Percentiles rank a stretch among this genome's conserved stretches.
Conservation (phyloP, 1,140 invertebrate species). For the Drosophila lacertosa region DNA sequence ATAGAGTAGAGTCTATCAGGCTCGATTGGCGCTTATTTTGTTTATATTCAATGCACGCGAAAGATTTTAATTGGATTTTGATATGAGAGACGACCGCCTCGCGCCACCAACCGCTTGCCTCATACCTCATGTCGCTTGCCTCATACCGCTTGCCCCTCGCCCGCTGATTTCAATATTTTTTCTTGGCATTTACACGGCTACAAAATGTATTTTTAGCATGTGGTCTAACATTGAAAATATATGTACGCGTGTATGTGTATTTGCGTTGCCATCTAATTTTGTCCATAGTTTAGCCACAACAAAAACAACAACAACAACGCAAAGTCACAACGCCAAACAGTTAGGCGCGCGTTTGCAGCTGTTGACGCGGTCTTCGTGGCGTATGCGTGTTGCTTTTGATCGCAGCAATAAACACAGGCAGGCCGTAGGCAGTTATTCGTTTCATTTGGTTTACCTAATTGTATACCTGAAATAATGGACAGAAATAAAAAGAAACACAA, state of each 20-base stretch:
- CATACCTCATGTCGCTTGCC: neutral
- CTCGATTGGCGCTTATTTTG: slow-evolving; percentile 46
- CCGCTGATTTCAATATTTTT: slow-evolving; percentile 55
- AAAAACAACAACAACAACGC: too few species aligned
- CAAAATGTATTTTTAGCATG: slow-evolving; percentile 61
- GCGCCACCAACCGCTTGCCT: neutral
- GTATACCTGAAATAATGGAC: slow-evolving; percentile 2
- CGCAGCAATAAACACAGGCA: slow-evolving; percentile 2
- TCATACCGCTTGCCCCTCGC: neutral
- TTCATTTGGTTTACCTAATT: slow-evolving; percentile 1
- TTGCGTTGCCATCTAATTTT: slow-evolving; percentile 54
- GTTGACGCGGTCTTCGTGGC: slow-evolving; percentile 34
- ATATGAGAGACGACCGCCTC: slow-evolving; percentile 48
- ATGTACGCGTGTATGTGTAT: slow-evolving; percentile 24
- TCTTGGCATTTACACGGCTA: slow-evolving; percentile 58
- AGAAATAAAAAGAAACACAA: slow-evolving; percentile 5
- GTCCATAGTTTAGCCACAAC: slow-evolving; percentile 47
- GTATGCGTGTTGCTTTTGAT: slow-evolving; percentile 52
- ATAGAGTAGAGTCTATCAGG: slow-evolving; percentile 41
- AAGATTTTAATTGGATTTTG: slow-evolving; percentile 80
- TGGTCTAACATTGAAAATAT: slow-evolving; percentile 72
- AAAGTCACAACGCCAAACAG: neutral
- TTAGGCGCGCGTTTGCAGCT: slow-evolving; percentile 4
- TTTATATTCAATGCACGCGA: slow-evolving; percentile 60
- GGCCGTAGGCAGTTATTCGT: too few species aligned